Conservation (phyloP, 2,888 invertebrate genomes). For the Aleiodes alternator region DNA sequence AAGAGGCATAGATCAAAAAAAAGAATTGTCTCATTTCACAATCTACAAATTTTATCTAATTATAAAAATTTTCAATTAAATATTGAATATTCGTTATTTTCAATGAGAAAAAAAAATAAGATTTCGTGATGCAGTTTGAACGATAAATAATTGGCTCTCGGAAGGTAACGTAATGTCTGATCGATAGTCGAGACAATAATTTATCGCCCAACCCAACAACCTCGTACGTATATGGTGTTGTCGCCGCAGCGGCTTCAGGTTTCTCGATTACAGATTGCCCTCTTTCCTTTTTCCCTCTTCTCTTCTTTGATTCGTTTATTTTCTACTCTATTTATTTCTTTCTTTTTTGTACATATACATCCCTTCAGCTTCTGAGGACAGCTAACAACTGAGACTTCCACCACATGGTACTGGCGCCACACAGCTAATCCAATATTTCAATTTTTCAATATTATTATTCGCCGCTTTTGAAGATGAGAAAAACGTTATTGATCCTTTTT, state of each 20-base stretch:
- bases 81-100: too few species aligned
- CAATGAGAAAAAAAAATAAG: not conserved
- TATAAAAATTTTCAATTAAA: not conserved
- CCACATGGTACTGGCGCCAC: constrained; percentile 68
- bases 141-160: constrained; percentile 55
- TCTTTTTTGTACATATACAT: constrained; percentile 37
- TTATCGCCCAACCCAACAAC: constrained; percentile 48
- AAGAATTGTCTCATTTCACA: too few species aligned
- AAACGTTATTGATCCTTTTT: constrained; percentile 49
- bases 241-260: constrained; percentile 50
- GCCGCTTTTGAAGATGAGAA: too few species aligned
- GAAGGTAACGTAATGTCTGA: constrained; percentile 41
- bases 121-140: not conserved
- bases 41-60: not conserved
- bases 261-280: constrained; percentile 53
- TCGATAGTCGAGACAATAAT: constrained; percentile 55
- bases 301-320: constrained; percentile 39
- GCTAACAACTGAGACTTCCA: constrained; percentile 46
- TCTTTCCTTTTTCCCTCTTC: constrained; percentile 41
- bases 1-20: not conserved
- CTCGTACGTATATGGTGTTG: constrained; percentile 53
- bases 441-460: constrained; percentile 1
- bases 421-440: constrained; percentile 52
- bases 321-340: constrained; percentile 32
- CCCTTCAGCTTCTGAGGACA: constrained; percentile 12